phyloP scores from a whole-genome alignment of 1,140 invertebrate species.

The Medauroidea extradentata region DNA sequence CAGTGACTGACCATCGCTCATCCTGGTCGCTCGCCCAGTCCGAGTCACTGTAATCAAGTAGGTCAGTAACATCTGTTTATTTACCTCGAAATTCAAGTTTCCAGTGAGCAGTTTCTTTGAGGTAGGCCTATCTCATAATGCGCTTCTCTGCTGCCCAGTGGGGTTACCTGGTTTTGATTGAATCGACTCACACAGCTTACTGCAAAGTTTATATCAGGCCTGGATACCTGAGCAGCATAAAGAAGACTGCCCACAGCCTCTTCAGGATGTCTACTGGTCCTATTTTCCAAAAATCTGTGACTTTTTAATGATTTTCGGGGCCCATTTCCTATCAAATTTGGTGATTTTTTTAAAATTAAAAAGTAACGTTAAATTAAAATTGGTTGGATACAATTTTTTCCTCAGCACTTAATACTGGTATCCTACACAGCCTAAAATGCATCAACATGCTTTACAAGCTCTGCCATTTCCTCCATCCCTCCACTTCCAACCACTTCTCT shows the following conservation, averaged over 20 bases:
- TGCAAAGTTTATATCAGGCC: constrained; percentile 43
- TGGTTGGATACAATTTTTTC: no score
- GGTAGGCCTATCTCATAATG: constrained; percentile 38
- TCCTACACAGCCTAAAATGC: no score
- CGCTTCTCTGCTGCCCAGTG: constrained; percentile 39
- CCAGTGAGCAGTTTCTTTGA: constrained; percentile 39
- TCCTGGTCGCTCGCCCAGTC: constrained; percentile 24
- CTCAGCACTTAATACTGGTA: no score
- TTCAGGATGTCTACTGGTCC: no score
- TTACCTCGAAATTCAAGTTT: constrained; percentile 12
- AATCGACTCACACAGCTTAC: constrained; percentile 33
- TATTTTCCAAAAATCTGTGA: no score
- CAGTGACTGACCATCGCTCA: constrained; percentile 13
- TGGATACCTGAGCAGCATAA: constrained; percentile 31
- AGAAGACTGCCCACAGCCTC: constrained; percentile 40
- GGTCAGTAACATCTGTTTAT: constrained; percentile 1
- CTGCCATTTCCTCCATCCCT: no score
- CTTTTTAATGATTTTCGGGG: no score
- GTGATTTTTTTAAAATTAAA: no score
- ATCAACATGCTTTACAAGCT: no score
- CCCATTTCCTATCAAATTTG: no score
- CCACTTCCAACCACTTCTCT: no score
- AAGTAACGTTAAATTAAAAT: no score
- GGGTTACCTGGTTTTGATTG: constrained; percentile 22
- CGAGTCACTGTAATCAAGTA: constrained; percentile 24